Evolutionary conservation across 2,888 invertebrate species (phyloP).

Genomic region (Rhamphomyia laevipes): DNA sequence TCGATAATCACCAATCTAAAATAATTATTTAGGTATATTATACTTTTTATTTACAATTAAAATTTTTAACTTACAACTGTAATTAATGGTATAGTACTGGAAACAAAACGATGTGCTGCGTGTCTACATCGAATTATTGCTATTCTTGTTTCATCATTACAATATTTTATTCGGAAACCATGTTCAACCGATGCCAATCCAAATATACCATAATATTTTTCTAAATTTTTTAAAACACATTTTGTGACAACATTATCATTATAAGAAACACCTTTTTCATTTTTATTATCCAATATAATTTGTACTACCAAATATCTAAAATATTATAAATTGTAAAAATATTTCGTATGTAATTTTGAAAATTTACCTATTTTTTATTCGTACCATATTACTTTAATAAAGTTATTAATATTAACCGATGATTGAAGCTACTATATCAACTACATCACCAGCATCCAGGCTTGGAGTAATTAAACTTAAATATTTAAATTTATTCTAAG

Average conservation of each 20-base stretch:
- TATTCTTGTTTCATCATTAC: conserved; percentile 62
- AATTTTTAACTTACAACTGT: conserved; percentile 36
- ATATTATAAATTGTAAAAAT: conserved; percentile 3
- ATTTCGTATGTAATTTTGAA: neutral
- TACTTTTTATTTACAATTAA: neutral
- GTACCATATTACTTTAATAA: conserved; percentile 45
- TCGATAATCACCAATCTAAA: conserved; percentile 45
- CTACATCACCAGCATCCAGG: no score
- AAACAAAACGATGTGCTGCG: conserved; percentile 60
- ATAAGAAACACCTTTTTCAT: conserved; percentile 34
- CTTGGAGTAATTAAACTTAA: no score
- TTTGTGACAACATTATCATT: conserved; percentile 36
- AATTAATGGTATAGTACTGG: conserved; percentile 56
- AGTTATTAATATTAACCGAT: no score
- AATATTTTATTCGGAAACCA: conserved; percentile 68
- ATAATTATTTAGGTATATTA: conserved; percentile 2
- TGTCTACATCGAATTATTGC: conserved; percentile 61
- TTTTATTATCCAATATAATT: conserved; percentile 37
- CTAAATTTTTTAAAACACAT: conserved; percentile 47
- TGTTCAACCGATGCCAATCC: conserved; percentile 57
- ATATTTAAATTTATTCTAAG: no score
- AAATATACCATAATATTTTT: conserved; percentile 63
- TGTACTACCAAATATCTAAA: conserved; percentile 57
- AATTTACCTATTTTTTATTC: conserved; percentile 51
- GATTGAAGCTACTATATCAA: no score